Evolutionary conservation across 2,113 vertebrate genomes (phyloP), one percentile per base, ranked within the genome.

Genomic region (Uropsilus gracilis): DNA sequence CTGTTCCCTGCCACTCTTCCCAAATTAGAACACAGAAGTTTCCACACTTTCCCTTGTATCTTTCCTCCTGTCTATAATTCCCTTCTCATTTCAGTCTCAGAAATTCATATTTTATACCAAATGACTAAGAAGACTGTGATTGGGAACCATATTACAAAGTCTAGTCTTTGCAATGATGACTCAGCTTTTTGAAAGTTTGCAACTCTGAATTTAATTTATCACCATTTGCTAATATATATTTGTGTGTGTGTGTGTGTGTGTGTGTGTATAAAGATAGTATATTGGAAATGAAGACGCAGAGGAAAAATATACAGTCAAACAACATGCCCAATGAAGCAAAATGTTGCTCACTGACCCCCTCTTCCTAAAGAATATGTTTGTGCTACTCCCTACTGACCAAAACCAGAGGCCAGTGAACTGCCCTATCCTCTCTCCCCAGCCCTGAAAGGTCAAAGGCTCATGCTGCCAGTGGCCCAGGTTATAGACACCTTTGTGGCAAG

Each of bases 401-500:
- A 18, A 24, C 72, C 87, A 93, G 37, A 91, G 34, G 24, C 6
- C 34, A 26, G 16, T 22, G 32, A 83, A 28, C 59, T 32, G 18
- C 28, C 14, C 75, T 83, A 32, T 7, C 14, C 37, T 50, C 71
- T 34, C 14, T 53, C 20, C 59, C 26, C 34, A 37, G n/a, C 17
- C 0, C 1, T 13, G 8, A 9, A n/a, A 85, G 37, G n/a, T 17
- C 46, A 78, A 44, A 83, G 50, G 77, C 26, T 69, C 53, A 30
- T 1, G 8, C 26, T 20, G 53, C 30, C 5, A 0, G 6, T n/a
- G 10, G 9, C 14, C 6, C 20, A 18, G 2, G 6, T 55, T 53
- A 8, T 11, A 64, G 61, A 57, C 24, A n/a, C 1, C 8, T 69
- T 14, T 77, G 86, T 57, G 8, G 8, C n/a, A 22, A 28, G 17